Evolutionary conservation across 2,797 vertebrate species (phyloP).

Genomic region (Sebastolobus altivelis): DNA sequence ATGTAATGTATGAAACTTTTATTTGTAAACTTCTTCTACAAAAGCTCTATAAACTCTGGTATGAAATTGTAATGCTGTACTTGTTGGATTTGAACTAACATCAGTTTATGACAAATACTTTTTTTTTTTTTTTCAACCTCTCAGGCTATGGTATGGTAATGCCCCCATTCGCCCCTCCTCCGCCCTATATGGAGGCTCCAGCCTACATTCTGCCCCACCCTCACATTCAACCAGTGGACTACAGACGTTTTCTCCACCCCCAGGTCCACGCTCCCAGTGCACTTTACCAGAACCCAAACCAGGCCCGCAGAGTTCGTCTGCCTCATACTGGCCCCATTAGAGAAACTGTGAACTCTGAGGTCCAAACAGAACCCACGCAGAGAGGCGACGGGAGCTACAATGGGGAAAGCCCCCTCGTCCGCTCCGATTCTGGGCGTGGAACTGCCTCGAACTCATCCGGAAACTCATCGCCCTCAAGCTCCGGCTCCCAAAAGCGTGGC

Average conservation of each 20-base stretch:
- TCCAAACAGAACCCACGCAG: slow-evolving; percentile 70
- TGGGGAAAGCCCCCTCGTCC: slow-evolving; percentile 6
- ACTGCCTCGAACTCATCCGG: slow-evolving; percentile 38
- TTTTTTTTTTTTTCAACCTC: background rate
- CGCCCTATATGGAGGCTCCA: slow-evolving; percentile 70
- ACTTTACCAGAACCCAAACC: slow-evolving; percentile 52
- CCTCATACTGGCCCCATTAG: background rate
- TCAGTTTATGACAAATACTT: background rate
- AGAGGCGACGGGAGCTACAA: background rate
- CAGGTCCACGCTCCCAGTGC: slow-evolving; percentile 24
- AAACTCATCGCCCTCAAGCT: slow-evolving; percentile 45
- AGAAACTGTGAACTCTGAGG: slow-evolving; percentile 63
- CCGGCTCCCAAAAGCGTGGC: slow-evolving; percentile 30
- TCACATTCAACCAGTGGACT: slow-evolving; percentile 70
- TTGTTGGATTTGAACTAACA: background rate
- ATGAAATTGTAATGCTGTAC: background rate
- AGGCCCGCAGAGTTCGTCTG: slow-evolving; percentile 36
- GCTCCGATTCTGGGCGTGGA: slow-evolving; percentile 71
- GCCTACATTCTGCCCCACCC: slow-evolving; percentile 71
- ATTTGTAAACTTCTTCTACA: background rate
- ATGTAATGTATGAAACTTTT: background rate
- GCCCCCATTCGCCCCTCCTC: slow-evolving; percentile 63
- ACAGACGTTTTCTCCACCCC: slow-evolving; percentile 64
- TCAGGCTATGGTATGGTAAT: slow-evolving; percentile 78
- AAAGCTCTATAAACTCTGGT: background rate